Percentiles rank a stretch among this genome's conserved stretches.
These are phyloP conservation scores for Podarcis lilfordi DNA, from an alignment of 2,797 vertebrate species.

Conservation along the genomic window DNA sequence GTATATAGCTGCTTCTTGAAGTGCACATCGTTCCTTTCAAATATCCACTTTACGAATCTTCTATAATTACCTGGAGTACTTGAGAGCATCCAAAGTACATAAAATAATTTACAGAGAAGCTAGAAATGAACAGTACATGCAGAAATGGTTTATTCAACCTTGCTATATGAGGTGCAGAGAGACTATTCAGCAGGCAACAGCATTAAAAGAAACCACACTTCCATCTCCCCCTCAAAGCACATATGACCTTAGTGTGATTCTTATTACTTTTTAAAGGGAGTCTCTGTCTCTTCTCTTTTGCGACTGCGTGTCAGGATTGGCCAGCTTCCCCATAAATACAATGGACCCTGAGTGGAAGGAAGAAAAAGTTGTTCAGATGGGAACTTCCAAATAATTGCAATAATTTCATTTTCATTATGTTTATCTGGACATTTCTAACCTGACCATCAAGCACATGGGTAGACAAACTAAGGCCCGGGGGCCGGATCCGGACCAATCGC, in stretches of 20 bases:
- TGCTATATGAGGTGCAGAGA: constrained; percentile 21
- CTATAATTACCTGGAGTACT: not conserved
- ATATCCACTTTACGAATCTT: constrained; percentile 46
- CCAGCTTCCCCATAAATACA: constrained; percentile 67
- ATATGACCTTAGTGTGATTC: not conserved
- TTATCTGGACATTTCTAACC: not conserved
- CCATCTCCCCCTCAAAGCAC: not conserved
- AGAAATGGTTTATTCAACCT: constrained; percentile 41
- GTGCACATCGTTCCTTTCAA: constrained; percentile 33
- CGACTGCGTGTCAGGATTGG: constrained; percentile 60
- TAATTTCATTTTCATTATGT: not conserved
- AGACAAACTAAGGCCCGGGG: too few relatives aligned
- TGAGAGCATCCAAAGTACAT: constrained; percentile 19
- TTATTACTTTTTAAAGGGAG: constrained; percentile 59
- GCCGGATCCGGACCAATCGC: too few relatives aligned
- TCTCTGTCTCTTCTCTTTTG: constrained; percentile 62
- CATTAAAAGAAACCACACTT: not conserved
- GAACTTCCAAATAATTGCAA: not conserved
- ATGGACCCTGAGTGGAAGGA: constrained; percentile 51
- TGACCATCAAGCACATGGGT: too few relatives aligned
- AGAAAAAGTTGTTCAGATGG: not conserved
- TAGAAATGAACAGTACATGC: constrained; percentile 30
- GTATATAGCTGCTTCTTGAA: constrained; percentile 39
- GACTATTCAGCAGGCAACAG: not conserved
- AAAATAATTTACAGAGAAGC: constrained; percentile 27